Evolutionary conservation across 1,140 invertebrate species (phyloP).

Genomic region (Aphelinus certus): DNA sequence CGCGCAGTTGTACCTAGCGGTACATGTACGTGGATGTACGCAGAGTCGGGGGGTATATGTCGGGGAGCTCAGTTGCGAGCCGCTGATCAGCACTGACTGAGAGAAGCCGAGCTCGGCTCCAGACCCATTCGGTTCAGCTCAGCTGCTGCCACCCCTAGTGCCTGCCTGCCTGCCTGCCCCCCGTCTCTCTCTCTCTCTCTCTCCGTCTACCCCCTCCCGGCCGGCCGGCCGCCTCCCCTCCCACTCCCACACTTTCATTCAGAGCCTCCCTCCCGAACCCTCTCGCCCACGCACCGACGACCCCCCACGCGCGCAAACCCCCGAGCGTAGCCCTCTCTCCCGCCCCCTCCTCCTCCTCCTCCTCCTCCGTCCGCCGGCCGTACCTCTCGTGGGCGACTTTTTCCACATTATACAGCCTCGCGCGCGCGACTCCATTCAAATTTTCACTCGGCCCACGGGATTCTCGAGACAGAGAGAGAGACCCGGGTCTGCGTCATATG

Average conservation of each 20-base stretch:
- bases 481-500: too few relatives aligned
- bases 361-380: not conserved
- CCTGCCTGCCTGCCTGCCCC: not conserved
- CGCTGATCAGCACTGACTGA: not conserved
- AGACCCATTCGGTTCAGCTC: not conserved
- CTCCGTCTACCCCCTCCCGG: not conserved
- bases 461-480: too few relatives aligned
- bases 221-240: too few relatives aligned
- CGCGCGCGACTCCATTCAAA: too few relatives aligned
- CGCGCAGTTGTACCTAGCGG: too few relatives aligned
- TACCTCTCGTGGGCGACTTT: too few relatives aligned
- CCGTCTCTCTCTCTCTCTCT: conserved; percentile 21
- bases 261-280: too few relatives aligned
- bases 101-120: not conserved
- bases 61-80: not conserved
- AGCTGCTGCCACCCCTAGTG: not conserved
- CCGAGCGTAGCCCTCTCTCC: not conserved
- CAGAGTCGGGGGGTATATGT: not conserved
- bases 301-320: not conserved
- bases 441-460: too few relatives aligned
- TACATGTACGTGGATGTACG: too few relatives aligned
- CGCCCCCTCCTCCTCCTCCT: not conserved
- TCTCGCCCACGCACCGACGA: not conserved
- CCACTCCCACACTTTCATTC: too few relatives aligned
- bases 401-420: too few relatives aligned